Evolutionary conservation across 2,797 vertebrate genomes (phyloP), one percentile per base, ranked within the genome.

Genomic region (Balearica regulorum): DNA sequence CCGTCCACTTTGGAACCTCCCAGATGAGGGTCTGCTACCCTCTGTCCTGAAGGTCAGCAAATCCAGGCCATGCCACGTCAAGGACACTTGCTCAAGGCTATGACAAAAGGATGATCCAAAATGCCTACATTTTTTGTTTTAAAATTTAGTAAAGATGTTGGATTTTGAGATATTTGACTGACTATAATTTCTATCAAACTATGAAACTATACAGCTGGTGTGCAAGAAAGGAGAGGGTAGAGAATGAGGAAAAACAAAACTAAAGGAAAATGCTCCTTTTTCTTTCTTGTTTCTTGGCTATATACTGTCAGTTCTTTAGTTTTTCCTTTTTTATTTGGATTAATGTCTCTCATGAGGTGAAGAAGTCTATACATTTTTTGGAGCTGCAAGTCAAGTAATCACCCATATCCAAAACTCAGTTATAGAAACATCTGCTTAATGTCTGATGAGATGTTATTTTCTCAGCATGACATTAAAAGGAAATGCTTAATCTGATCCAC

Each of bases 11-110:
- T 0, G 1, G 15, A 35, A 2, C 51, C 43, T 39, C 22, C 43
- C 4, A 3, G 3, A 16, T 7, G 53, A 37, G 68, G 13, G 4
- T 13, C 51, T 91, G 55, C 51, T 65, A 2, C 49, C 19, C 58
- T 5, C 0, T 1, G n/a, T 15, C 76, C 80, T 1, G 0, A 5
- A 2, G 65, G 20, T 11, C 87, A 44, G 61, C 35, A 65, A 3
- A 37, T 1, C 39, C 7, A 2, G 28, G 0, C 75, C 5, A 0
- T 6, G 29, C 43, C 33, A 11, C 66, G 1, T 1, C 0, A 0
- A 17, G 16, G 69, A 3, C 2, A 11, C 1, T 2, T 13, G 58
- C 54, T 31, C 44, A 3, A 28, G 79, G 8, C 72, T n/a, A 0
- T 12, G 62, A 9, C 21, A 24, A 14, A 9, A 29, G 71, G 10